Evolutionary conservation across 2,113 vertebrate genomes (phyloP).

Genomic region (Caranx ignobilis): DNA sequence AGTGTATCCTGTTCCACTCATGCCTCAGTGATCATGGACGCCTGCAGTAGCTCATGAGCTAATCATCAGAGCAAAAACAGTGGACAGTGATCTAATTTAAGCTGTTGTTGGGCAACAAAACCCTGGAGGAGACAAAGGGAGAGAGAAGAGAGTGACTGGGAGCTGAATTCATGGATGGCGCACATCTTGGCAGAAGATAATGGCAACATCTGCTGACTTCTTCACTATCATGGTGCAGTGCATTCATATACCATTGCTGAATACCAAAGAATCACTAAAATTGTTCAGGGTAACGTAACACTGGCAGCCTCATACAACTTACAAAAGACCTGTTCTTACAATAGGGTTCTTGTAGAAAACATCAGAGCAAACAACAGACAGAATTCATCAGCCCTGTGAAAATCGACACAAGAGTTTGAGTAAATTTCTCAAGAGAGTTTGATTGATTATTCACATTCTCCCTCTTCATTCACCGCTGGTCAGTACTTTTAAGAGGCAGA

Average conservation of each 20-base stretch:
- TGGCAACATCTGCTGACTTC: conserved; percentile 53
- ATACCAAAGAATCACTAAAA: conserved; percentile 4
- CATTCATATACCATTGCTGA: conserved; percentile 5
- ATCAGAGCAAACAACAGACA: conserved; percentile 4
- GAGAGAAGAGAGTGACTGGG: conserved; percentile 1
- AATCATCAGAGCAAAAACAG: conserved; percentile 77
- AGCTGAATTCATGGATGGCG: conserved; percentile 34
- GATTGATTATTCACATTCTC: conserved; percentile 33
- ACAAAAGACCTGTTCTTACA: background rate
- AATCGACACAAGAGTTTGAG: background rate
- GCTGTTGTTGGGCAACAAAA: conserved; percentile 65
- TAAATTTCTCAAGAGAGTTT: conserved; percentile 41
- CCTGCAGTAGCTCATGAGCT: conserved; percentile 74
- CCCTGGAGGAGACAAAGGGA: conserved; percentile 52
- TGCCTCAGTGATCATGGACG: conserved; percentile 64
- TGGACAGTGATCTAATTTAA: conserved; percentile 75
- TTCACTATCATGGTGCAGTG: background rate
- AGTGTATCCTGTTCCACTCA: conserved; percentile 64
- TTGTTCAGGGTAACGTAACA: conserved; percentile 27
- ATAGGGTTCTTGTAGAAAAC: background rate
- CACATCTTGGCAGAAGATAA: conserved; percentile 57
- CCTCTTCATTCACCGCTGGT: background rate
- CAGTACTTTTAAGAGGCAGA: conserved; percentile 42
- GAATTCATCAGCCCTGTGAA: conserved; percentile 10
- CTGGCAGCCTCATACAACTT: background rate